Percentiles rank a stretch among this genome's conserved stretches.
Conservation (phyloP, 2,113 vertebrate species). For the Pygoscelis adeliae region DNA sequence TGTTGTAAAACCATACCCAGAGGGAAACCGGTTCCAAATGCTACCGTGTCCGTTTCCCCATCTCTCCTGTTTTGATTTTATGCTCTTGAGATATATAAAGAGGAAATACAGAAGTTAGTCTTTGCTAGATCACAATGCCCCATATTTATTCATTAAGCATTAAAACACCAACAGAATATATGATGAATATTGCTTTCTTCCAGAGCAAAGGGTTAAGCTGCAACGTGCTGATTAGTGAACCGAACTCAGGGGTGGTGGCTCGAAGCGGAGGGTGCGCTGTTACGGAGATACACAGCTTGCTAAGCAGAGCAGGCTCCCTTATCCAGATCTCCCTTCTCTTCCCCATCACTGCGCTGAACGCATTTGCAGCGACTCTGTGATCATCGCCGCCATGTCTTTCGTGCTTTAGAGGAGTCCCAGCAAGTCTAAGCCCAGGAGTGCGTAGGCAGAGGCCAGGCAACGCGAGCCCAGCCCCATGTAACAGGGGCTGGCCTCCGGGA, state of each 20-base stretch:
- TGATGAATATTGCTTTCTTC: neutral
- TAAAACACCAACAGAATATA: neutral
- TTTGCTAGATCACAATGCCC: neutral
- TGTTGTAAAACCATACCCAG: neutral
- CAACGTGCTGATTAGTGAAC: neutral
- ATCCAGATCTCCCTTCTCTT: neutral
- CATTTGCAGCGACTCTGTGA: neutral
- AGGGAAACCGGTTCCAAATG: neutral
- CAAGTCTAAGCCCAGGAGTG: neutral
- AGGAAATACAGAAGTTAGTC: neutral
- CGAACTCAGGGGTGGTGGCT: accelerated
- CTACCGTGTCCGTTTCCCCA: neutral
- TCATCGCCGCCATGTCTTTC: accelerated
- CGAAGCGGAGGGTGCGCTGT: neutral
- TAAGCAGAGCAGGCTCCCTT: neutral
- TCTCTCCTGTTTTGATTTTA: neutral
- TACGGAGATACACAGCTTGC: neutral
- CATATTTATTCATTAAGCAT: conserved; percentile 1
- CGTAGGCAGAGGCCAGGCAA: neutral
- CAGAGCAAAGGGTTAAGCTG: neutral
- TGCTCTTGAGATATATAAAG: neutral
- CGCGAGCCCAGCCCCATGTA: neutral
- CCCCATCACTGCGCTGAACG: neutral
- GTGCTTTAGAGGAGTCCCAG: neutral
- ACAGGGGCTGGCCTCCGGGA: neutral